A percentile compares a stretch with the other conserved stretches of the same genome.
phyloP scores from a whole-genome alignment of 30 jellyfish, hydroid and myxozoan genomes.

The Aurelia sp. region DNA sequence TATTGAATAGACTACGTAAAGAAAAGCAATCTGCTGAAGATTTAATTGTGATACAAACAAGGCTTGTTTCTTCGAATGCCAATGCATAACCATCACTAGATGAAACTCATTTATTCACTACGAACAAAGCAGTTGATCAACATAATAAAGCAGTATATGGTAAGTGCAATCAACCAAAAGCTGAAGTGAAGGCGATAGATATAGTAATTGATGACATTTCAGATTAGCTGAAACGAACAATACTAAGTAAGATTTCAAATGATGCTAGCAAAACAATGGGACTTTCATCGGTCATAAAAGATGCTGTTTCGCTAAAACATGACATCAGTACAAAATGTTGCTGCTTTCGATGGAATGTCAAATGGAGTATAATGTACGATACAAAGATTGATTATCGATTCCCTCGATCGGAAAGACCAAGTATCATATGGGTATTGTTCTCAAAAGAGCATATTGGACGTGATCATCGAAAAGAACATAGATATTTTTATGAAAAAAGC shows the following conservation, averaged over 20 bases:
- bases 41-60: not conserved
- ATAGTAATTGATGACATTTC: not conserved
- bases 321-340: slow-evolving; percentile 3
- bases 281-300: not conserved
- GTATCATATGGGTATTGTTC: slow-evolving; percentile 26
- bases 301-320: slow-evolving; percentile 9
- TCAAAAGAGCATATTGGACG: not conserved
- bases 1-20: slow-evolving; percentile 4
- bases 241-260: slow-evolving; percentile 3
- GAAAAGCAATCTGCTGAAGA: not conserved
- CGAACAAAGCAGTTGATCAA: slow-evolving; percentile 5
- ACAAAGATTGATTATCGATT: slow-evolving; percentile 12
- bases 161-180: not conserved
- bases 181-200: not conserved
- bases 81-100: not conserved
- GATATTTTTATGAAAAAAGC: not conserved
- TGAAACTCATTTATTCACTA: slow-evolving; percentile 16
- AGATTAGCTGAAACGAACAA: not conserved
- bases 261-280: slow-evolving; percentile 28
- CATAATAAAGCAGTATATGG: not conserved
- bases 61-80: not conserved
- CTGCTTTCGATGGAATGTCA: slow-evolving; percentile 17
- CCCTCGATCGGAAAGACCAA: slow-evolving; percentile 10
- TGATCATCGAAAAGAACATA: not conserved
- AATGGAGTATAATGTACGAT: slow-evolving; percentile 44